A percentile compares a stretch with the other conserved stretches of the same genome.
Evolutionary conservation across 2,888 invertebrate species (phyloP).

Genomic region (Cephus runcator): DNA sequence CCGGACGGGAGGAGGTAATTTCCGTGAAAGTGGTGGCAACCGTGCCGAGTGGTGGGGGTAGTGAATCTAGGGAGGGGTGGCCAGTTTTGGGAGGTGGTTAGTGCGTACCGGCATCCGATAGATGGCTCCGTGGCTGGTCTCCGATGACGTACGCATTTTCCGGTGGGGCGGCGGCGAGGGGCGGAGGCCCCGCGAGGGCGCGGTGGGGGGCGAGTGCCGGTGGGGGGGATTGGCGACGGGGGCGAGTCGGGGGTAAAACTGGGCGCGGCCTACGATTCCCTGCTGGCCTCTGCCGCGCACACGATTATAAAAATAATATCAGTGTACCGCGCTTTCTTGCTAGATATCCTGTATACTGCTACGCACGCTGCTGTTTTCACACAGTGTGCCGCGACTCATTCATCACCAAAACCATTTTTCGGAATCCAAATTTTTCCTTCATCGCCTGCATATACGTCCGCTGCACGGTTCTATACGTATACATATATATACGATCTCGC

Average conservation of each 20-base stretch:
- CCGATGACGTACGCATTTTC: conserved; percentile 44
- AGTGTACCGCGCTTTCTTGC: conserved; percentile 56
- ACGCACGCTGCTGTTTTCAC: conserved; percentile 33
- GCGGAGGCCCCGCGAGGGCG: conserved; percentile 39
- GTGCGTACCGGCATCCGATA: conserved; percentile 48
- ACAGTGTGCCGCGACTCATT: conserved; percentile 24
- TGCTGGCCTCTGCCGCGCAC: conserved; percentile 64
- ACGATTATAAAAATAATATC: conserved; percentile 59
- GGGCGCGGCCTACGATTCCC: conserved; percentile 65
- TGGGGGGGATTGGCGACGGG: conserved; percentile 44
- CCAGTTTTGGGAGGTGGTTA: conserved; percentile 10
- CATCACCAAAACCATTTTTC: conserved; percentile 18
- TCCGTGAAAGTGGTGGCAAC: neutral
- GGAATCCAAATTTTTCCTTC: conserved; percentile 20
- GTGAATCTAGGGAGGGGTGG: neutral
- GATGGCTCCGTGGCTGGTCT: conserved; percentile 45
- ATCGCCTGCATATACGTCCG: neutral
- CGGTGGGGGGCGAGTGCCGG: conserved; percentile 28
- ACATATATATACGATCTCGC: conserved; percentile 3
- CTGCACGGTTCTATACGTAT: conserved; percentile 2
- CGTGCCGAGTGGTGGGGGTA: neutral
- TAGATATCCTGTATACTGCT: conserved; percentile 46
- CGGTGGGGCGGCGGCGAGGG: conserved; percentile 28
- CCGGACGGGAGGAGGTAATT: neutral
- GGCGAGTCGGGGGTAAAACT: conserved; percentile 54